Evolutionary conservation across 2,797 vertebrate genomes (phyloP), one percentile per base, ranked within the genome.

Genomic region (Thamnophis elegans): DNA sequence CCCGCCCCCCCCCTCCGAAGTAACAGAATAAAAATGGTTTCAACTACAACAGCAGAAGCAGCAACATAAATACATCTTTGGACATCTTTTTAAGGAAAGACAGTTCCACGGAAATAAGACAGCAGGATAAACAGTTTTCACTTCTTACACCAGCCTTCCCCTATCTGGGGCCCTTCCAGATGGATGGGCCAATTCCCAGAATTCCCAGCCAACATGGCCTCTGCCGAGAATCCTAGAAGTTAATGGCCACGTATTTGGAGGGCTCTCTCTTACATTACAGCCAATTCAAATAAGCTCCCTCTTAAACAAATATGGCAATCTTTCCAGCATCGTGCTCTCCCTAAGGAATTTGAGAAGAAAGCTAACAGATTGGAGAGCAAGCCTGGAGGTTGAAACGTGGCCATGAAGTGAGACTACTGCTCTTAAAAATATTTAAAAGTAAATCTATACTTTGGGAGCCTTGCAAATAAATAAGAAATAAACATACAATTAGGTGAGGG

Each of bases 281-380:
- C 42, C 51, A 12, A 56, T 20, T 59, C 42, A 88, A 91, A 47
- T 12, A 54, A 78, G n/a, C 58, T 32, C 55, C 82, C 42, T 12
- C 82, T 85, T 58, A 11, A 91, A 88, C 53, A 91, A 87, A 13
- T 42, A 92, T 89, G 78, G 78, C 78, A 82, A 47, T 82, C 78
- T 82, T 82, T 82, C 78, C 78, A 82, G 78, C 78, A 47, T 82
- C 78, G 1, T 82, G 25, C 42, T 82, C 42, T 82, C 78, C 78
- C 78, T 47, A 82, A 82, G 78, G 78, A 56, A 91, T 14, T 68
- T 91, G 0, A 2, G 82, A 62, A 90, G 65, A 78, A 58, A 89
- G 47, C 55, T 26, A 82, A 6, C 0, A 78, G 36, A 60, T 73
- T 82, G 78, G 10, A 47, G 78, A 47, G 78, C 42, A 82, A 82